Evolutionary conservation across 2,888 invertebrate genomes (phyloP), one percentile per base, ranked within the genome.

Genomic region (Pardosa pseudoannulata): DNA sequence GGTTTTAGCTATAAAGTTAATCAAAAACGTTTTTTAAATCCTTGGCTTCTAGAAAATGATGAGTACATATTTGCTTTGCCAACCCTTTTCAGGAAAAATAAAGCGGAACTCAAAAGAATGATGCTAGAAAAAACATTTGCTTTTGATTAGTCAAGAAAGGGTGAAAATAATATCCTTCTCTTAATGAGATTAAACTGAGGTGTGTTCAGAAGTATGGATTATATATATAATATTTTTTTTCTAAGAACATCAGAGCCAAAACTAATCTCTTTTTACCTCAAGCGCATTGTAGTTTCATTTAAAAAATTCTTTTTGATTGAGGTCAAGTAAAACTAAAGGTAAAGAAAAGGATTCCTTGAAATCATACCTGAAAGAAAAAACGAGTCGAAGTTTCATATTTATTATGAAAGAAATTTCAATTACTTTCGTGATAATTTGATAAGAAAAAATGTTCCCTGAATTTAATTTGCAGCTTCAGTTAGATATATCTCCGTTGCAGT

Each of bases 101-200:
- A 46, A 11, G 16, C 9, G 2, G 16, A 16, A 2, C 6, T 11
- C 9, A 46, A n/a, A n/a, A n/a, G n/a, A n/a, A n/a, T n/a, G 2
- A 5, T 13, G 41, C 2, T 1, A 46, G 16, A 46, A 46, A 11
- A 46, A 46, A 46, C 41, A 46, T 46, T 46, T 46, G 16, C 41
- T 46, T 46, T 46, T 46, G 41, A 46, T 46, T 46, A 46, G 41
- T 46, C 2, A 46, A 46, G 41, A 46, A 46, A 46, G 41, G 41
- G 41, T 46, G 16, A 46, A 46, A 46, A 46, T 46, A 46, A 46
- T 46, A 11, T 46, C 16, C 6, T 46, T 46, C 9, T 6, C 41
- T 46, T 46, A 46, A 46, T 46, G 16, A 46, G 41, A 46, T 46
- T 46, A 46, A 46, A 16, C 9, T 16, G 41, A 46, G 41, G 16